Evolutionary conservation across 2,797 vertebrate species (phyloP).

Genomic region (Pangasius sanitwongsei): DNA sequence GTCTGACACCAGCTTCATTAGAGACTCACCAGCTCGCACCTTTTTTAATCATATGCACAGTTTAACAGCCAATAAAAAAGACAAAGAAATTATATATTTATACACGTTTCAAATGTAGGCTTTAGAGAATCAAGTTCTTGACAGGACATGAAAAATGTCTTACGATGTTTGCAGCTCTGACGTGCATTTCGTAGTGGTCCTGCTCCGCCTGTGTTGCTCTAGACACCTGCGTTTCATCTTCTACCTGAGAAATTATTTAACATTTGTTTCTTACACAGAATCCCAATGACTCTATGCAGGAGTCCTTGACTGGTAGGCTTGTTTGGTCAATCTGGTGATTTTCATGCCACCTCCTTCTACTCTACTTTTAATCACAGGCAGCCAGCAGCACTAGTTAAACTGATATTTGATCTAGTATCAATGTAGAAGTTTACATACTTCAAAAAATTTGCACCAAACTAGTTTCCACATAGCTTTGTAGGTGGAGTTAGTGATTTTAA

Average conservation of each 20-base stretch:
- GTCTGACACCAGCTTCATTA: conserved; percentile 98
- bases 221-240: conserved; percentile 96
- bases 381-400: too few species aligned
- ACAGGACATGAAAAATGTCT: conserved; percentile 63
- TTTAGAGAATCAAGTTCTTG: neutral
- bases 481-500: neutral
- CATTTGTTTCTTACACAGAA: neutral
- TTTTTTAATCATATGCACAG: conserved; percentile 68
- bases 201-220: conserved; percentile 94
- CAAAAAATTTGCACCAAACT: too few species aligned
- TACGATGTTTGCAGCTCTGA: conserved; percentile 96
- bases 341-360: too few species aligned
- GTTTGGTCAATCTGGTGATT: neutral
- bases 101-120: neutral
- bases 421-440: too few species aligned
- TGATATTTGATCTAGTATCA: too few species aligned
- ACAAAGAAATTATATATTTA: neutral
- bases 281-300: neutral
- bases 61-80: neutral
- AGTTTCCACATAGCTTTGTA: too few species aligned
- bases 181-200: conserved; percentile 98
- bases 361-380: neutral
- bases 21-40: conserved; percentile 95
- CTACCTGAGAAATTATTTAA: conserved; percentile 77
- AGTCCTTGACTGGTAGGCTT: neutral